Evolutionary conservation across 1,140 invertebrate species (phyloP).

Genomic region (Archivesica marissinica): DNA sequence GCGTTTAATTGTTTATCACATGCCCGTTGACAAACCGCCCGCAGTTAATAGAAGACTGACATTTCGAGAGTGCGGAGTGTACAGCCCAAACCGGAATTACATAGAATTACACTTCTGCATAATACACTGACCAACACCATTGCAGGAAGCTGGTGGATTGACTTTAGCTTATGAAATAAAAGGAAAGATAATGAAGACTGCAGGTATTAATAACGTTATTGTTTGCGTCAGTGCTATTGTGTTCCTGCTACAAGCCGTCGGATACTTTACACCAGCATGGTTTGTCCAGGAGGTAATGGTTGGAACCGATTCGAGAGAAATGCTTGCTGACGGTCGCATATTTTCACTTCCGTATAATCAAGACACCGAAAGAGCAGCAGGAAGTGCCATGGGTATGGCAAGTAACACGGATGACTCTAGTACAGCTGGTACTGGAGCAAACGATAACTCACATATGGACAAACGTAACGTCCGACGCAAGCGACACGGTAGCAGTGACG

Average conservation of each 20-base stretch:
- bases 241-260: conserved; percentile 3
- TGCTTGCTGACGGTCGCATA: background rate
- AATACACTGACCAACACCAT: too few species aligned
- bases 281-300: conserved; percentile 12
- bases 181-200: conserved; percentile 13
- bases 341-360: background rate
- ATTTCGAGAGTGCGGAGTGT: too few species aligned
- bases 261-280: conserved; percentile 40
- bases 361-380: background rate
- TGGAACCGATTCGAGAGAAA: background rate
- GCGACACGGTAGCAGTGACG: too few species aligned
- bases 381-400: background rate
- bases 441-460: background rate
- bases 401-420: background rate
- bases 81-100: too few species aligned
- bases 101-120: too few species aligned
- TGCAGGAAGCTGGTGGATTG: too few species aligned
- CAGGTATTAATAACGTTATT: conserved; percentile 15
- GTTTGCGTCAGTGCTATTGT: background rate
- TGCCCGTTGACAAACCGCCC: too few species aligned
- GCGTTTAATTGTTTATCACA: too few species aligned
- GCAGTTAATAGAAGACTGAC: too few species aligned
- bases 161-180: too few species aligned
- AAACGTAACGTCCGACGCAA: background rate
- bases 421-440: background rate